A percentile compares a stretch with the other conserved stretches of the same genome.
Conservation (phyloP, 2,113 vertebrate genomes). For the Megaleporinus macrocephalus region DNA sequence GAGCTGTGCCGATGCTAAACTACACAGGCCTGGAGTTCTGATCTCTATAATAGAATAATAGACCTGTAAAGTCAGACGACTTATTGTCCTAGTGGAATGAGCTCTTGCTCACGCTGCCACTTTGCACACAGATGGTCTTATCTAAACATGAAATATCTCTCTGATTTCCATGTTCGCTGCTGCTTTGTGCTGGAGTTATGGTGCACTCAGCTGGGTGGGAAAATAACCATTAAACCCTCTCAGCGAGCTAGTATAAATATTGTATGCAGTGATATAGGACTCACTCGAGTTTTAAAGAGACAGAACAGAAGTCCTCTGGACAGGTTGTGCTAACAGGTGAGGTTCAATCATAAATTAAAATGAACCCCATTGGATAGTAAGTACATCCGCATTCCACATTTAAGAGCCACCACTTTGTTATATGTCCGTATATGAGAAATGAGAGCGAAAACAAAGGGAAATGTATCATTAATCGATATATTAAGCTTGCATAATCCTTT, state of each 20-base stretch:
- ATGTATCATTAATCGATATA: no score
- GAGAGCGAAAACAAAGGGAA: no score
- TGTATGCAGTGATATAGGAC: conserved; percentile 53
- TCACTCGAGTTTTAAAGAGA: conserved; percentile 52
- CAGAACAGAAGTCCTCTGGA: conserved; percentile 12
- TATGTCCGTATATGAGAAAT: no score
- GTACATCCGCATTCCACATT: neutral
- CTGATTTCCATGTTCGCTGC: conserved; percentile 47
- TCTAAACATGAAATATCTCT: conserved; percentile 48
- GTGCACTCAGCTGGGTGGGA: conserved; percentile 52
- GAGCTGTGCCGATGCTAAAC: neutral
- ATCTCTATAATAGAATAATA: conserved; percentile 24
- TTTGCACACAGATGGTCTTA: conserved; percentile 37
- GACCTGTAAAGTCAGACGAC: neutral
- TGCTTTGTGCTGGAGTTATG: conserved; percentile 54
- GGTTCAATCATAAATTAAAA: neutral
- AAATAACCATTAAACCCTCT: conserved; percentile 58
- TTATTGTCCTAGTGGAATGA: neutral
- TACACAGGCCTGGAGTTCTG: neutral
- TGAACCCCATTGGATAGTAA: neutral
- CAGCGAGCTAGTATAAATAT: conserved; percentile 56
- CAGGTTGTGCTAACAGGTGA: neutral
- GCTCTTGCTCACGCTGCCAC: conserved; percentile 8
- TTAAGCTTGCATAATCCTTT: no score
- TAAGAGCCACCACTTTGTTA: neutral